These are phyloP conservation scores for Drosophila subsilvestris DNA, from an alignment of 2,888 invertebrate genomes.

Conservation along the genomic window DNA sequence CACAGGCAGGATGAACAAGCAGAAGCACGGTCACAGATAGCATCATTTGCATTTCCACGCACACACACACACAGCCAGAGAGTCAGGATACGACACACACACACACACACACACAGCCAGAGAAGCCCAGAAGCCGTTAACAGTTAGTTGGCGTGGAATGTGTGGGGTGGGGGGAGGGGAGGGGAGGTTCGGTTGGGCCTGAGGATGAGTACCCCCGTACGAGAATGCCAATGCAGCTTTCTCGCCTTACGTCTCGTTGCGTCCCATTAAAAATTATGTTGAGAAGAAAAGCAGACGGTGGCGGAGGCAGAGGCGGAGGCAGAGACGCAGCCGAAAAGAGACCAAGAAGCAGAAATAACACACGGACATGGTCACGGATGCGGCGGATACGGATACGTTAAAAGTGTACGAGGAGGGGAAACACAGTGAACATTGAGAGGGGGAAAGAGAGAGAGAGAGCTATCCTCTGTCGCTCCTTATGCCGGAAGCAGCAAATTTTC, in stretches of 20 bases:
- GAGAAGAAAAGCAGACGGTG: conserved; percentile 45
- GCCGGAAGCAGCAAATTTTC: conserved; percentile 78
- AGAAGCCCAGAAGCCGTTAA: conserved; percentile 60
- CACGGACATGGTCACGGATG: conserved; percentile 71
- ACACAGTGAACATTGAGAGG: neutral
- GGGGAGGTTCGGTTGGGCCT: neutral
- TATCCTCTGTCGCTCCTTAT: conserved; percentile 14
- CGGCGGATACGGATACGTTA: conserved; percentile 49
- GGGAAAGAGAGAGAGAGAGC: neutral
- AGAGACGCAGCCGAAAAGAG: neutral
- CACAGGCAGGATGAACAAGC: neutral
- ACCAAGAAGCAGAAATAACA: conserved; percentile 31
- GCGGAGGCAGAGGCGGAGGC: neutral
- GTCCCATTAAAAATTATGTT: conserved; percentile 79
- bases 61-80: conserved; percentile 21
- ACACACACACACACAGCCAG: conserved; percentile 38
- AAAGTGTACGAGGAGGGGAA: neutral
- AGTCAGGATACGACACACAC: conserved; percentile 8
- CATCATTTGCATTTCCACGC: conserved; percentile 72
- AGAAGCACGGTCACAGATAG: conserved; percentile 56
- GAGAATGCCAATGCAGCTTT: conserved; percentile 62
- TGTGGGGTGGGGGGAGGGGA: conserved; percentile 3
- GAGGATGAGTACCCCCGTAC: neutral
- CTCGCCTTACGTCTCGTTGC: conserved; percentile 79
- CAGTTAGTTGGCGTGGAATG: conserved; percentile 62